Evolutionary conservation across 2,888 invertebrate species (phyloP), one percentile per base, ranked within the genome.

Genomic region (Seira ritae): DNA sequence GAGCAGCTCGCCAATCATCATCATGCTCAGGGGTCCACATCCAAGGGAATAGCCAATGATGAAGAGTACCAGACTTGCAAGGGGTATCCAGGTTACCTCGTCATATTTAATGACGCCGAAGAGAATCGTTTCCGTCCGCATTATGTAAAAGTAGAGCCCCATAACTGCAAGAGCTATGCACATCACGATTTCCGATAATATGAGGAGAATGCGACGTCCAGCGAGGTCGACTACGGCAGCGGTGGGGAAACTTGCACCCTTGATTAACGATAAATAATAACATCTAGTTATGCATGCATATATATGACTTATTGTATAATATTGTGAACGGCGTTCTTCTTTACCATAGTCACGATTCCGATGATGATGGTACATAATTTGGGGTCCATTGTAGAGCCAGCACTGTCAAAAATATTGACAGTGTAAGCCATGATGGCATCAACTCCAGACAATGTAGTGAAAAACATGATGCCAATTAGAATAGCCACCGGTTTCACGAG

Each of bases 1-100:
- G 0, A 87, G 79, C 0, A 88, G 75, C 73, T 88, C 88, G 10
- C 87, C 86, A 68, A 88, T 84, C 85, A 88, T 85, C 83, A 86
- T 83, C 80, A 87, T 79, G 31, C 85, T 79, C 62, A 87, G 24
- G 12, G 87, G 87, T 10, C 87, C 88, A 72, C 87, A 86, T 1
- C 88, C 88, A 17, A 87, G 24, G 37, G 84, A 84, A 73, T 87
- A 88, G 22, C 85, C 85, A 67, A 87, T 85, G 20, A 88, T 79
- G 72, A 86, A 88, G 22, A 86, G 74, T 12, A 86, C 84, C 20
- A 88, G 74, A 20, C 84, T 67, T 1, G 77, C 81, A 15, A 88
- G 67, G n/a, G 88, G 88, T 1, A 88, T 55, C 85, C 85, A 87
- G 15, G 81, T 72, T 37, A 87, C 71, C 17, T 75, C 67, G 20